Evolutionary conservation across 1,140 invertebrate species (phyloP).

Genomic region (Papilio dardanus): DNA sequence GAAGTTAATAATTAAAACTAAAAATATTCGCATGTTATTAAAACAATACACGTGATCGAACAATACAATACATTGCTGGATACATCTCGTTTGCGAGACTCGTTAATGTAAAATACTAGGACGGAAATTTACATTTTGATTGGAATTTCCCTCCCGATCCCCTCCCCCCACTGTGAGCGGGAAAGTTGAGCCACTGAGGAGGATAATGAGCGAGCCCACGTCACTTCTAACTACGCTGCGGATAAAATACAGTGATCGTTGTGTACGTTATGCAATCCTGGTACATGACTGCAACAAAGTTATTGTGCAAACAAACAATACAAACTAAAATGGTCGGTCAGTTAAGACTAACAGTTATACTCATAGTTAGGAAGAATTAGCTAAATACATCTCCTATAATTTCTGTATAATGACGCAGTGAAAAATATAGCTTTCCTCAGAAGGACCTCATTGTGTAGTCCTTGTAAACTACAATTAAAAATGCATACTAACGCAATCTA

Average conservation of each 20-base stretch:
- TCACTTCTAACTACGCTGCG: constrained; percentile 26
- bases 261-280: not conserved
- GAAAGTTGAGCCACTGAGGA: constrained; percentile 31
- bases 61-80: constrained; percentile 33
- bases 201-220: constrained; percentile 35
- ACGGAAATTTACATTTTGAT: constrained; percentile 68
- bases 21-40: constrained; percentile 27
- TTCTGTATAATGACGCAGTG: not conserved
- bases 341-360: not conserved
- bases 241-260: not conserved
- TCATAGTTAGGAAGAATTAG: not conserved
- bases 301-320: not conserved
- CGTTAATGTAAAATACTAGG: constrained; percentile 58
- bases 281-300: not conserved
- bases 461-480: no score
- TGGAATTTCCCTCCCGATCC: constrained; percentile 52
- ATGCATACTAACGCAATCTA: no score
- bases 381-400: not conserved
- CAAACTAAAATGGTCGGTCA: not conserved
- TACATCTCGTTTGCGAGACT: constrained; percentile 44
- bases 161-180: constrained; percentile 20
- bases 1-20: constrained; percentile 11
- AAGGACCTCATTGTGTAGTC: not conserved
- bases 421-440: not conserved
- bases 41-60: constrained; percentile 34